These are phyloP conservation scores for Phrynocephalus forsythii DNA, from an alignment of 2,797 vertebrate species.

Conservation along the genomic window DNA sequence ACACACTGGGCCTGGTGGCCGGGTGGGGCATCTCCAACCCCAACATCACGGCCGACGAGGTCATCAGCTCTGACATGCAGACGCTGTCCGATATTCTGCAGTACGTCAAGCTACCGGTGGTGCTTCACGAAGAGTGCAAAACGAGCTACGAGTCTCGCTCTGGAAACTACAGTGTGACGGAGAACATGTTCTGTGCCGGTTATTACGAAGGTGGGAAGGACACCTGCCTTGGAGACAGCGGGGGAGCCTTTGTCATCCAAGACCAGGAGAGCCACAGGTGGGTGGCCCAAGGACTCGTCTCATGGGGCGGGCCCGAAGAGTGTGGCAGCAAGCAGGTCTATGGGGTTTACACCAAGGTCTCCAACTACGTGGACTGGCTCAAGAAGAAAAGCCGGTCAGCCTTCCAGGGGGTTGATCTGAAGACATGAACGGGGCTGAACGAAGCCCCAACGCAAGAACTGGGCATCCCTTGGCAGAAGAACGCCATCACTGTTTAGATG, in stretches of 20 bases:
- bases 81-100: conserved; percentile 88
- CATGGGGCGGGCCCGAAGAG: conserved; percentile 94
- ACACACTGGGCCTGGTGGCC: conserved; percentile 89
- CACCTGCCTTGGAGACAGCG: conserved; percentile 96
- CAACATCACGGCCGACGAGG: conserved; percentile 82
- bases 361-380: conserved; percentile 89
- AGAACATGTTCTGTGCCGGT: conserved; percentile 97
- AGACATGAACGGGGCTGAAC: conserved; percentile 58
- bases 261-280: conserved; percentile 82
- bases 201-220: conserved; percentile 92
- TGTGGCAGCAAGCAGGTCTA: conserved; percentile 95
- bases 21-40: conserved; percentile 94
- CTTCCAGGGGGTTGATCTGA: conserved; percentile 48
- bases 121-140: conserved; percentile 88
- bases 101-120: conserved; percentile 94
- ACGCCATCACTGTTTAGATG: neutral
- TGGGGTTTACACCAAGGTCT: conserved; percentile 93
- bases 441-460: neutral
- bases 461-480: neutral
- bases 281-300: conserved; percentile 93
- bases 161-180: conserved; percentile 89
- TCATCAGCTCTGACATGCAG: conserved; percentile 78
- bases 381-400: conserved; percentile 79
- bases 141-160: conserved; percentile 91
- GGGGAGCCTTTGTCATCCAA: conserved; percentile 90